Base-by-base conservation (phyloP, 2,797 vertebrate genomes). In the Takifugu rubripes region DNA sequence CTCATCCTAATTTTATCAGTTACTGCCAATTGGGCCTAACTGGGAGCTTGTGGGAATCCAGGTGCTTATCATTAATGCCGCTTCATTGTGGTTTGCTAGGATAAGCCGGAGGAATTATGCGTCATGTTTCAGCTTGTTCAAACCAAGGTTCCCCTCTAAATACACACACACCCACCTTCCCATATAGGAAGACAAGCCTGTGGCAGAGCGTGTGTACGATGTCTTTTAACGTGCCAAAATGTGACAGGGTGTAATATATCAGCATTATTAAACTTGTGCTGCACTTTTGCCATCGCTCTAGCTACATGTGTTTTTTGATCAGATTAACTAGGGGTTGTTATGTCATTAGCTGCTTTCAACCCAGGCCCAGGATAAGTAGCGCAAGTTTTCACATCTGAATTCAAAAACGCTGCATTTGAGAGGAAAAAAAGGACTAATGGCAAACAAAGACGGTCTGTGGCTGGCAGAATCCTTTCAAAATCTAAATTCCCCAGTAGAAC, bases 1-100 rank as follows among this genome's bases (percentile, higher is more conserved):
- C 76, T 68, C 61, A 60, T 79, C 72, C 77, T 75, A 88, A 86
- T 89, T 40, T 89, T 86, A 89, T 88, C 78, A 87, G 84, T 88
- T 89, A 84, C 54, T 47, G 66, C 77, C 87, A 89, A 88, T 84
- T 89, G 79, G 73, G 69, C 53, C 77, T 88, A 89, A 90, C 82
- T 66, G 66, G 71, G 74, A 86, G 71, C 88, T 81, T 84, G 84
- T 85, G 86, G 86, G 84, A 85, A 83, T 87, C 88, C 87, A 91
- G 89, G 88, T 90, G 89, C 86, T 85, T 85, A 87, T 83, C 83
- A 87, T 90, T 90, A 88, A 86, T 84, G 77, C 75, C 49, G 67
- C 68, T 82, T 84, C 74, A 79, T 73, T 82, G 86, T 77, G 84
- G 81, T 81, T 75, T 66, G 75, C 68, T 69, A 86, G 79, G 71